phyloP scores from a whole-genome alignment of 2,113 vertebrate genomes.

The Cyprinus carpio region DNA sequence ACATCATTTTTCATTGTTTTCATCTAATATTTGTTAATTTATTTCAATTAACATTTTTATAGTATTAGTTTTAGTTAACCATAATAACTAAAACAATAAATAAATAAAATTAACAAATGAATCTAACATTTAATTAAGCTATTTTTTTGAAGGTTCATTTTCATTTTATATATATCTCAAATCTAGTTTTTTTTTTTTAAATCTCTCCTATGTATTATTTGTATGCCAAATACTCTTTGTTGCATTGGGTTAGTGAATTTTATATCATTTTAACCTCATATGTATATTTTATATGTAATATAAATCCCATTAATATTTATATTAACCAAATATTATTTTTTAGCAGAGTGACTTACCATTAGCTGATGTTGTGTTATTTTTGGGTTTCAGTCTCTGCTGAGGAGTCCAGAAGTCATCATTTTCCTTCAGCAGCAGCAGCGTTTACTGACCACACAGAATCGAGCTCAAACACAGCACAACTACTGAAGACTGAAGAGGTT shows the following conservation, averaged over 20 bases:
- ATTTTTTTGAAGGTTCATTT: too few relatives aligned
- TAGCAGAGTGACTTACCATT: not conserved
- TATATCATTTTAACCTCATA: not conserved
- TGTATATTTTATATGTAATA: not conserved
- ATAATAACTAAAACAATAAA: too few relatives aligned
- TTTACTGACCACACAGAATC: constrained; percentile 85
- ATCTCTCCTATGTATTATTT: too few relatives aligned
- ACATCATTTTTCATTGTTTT: too few relatives aligned
- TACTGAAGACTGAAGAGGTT: constrained; percentile 73
- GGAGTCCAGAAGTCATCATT: constrained; percentile 96
- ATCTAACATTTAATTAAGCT: too few relatives aligned
- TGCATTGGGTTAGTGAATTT: not conserved
- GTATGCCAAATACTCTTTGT: too few relatives aligned
- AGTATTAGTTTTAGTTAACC: too few relatives aligned
- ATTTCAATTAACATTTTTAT: too few relatives aligned
- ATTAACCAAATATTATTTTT: not conserved
- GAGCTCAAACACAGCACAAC: constrained; percentile 83
- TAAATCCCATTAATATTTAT: not conserved
- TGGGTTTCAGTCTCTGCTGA: constrained; percentile 85
- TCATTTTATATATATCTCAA: too few relatives aligned
- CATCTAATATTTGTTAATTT: too few relatives aligned
- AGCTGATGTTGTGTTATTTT: constrained; percentile 27
- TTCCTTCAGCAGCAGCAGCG: constrained; percentile 95
- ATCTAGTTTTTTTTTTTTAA: too few relatives aligned
- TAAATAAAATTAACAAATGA: too few relatives aligned